Evolutionary conservation across 2,113 vertebrate genomes (phyloP).

Genomic region (Ascaphus truei): DNA sequence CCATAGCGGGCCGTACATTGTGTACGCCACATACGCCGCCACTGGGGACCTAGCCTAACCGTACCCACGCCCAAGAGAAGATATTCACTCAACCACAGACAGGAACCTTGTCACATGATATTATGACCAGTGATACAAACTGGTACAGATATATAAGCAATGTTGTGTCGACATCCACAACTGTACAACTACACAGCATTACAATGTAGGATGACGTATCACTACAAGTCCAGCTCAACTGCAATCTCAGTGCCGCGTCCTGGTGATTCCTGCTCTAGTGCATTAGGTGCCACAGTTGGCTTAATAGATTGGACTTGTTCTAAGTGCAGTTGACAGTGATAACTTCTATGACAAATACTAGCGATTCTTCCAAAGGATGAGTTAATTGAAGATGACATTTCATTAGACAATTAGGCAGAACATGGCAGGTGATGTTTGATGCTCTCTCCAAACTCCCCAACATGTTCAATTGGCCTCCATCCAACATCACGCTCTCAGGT

Average conservation of each 20-base stretch:
- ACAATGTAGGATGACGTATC: neutral
- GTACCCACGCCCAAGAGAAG: no score
- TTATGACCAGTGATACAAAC: no score
- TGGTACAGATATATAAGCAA: no score
- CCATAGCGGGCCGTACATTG: no score
- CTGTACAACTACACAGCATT: neutral
- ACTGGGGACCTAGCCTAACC: no score
- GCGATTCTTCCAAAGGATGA: neutral
- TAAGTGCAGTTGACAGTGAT: neutral
- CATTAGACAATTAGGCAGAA: slow-evolving; percentile 5
- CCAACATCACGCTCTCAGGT: neutral
- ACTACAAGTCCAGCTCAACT: neutral
- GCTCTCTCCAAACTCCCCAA: neutral
- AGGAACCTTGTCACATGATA: no score
- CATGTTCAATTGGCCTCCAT: neutral
- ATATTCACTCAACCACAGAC: no score
- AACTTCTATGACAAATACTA: slow-evolving; percentile 1
- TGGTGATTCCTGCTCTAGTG: neutral
- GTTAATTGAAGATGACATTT: slow-evolving; percentile 13
- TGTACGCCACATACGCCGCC: no score
- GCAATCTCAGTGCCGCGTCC: neutral
- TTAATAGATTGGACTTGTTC: slow-evolving; percentile 6
- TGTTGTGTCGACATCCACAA: neutral
- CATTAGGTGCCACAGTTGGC: neutral
- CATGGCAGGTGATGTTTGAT: slow-evolving; percentile 13